phyloP scores from a whole-genome alignment of 2,113 vertebrate genomes.

The Centrocercus urophasianus region DNA sequence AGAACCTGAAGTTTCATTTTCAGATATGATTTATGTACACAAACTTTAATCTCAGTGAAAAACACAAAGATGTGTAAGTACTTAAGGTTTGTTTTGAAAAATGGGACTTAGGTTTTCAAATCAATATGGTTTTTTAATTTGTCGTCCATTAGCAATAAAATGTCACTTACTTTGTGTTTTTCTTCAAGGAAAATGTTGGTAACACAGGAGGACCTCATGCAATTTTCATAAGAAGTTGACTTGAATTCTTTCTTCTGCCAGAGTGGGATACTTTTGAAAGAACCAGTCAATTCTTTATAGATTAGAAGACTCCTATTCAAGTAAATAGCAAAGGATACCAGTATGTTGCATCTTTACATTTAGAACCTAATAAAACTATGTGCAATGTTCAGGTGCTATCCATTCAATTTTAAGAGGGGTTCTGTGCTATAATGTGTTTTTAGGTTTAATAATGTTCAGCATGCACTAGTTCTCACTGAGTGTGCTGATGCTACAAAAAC shows the following conservation, averaged over 20 bases:
- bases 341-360: not conserved
- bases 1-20: not conserved
- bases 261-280: not conserved
- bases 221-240: not conserved
- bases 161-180: not conserved
- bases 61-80: not conserved
- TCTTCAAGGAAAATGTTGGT: not conserved
- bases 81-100: not conserved
- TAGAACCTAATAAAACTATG: not conserved
- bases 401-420: not conserved
- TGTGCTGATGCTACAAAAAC: not conserved
- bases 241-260: not conserved
- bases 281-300: not conserved
- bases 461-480: not conserved
- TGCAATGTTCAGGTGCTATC: not conserved
- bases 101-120: not conserved
- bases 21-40: not conserved
- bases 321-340: not conserved
- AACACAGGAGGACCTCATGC: not conserved
- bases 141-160: not conserved
- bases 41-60: not conserved
- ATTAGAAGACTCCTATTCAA: not conserved
- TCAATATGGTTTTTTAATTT: not conserved
- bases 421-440: not conserved
- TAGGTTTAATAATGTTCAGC: not conserved